phyloP scores from a whole-genome alignment of 2,113 vertebrate genomes.

The Benthochromis sp. region DNA sequence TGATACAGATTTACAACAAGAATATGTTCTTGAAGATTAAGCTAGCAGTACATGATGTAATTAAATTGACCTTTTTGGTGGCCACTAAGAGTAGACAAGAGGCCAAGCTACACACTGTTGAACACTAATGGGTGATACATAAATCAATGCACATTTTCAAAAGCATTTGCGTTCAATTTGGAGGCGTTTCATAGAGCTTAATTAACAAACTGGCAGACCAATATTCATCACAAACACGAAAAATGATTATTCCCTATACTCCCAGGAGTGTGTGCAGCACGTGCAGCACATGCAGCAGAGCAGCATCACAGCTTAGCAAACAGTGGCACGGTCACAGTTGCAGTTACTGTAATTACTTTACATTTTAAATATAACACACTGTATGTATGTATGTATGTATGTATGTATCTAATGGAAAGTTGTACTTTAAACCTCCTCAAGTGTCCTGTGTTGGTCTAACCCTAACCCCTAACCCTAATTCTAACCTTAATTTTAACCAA shows the following conservation, averaged over 20 bases:
- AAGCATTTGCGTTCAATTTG: not conserved
- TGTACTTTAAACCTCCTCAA: not conserved
- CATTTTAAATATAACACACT: not conserved
- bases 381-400: not conserved
- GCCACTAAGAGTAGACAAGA: not conserved
- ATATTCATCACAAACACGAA: not conserved
- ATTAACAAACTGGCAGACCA: not conserved
- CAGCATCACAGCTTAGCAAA: not conserved
- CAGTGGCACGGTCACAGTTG: not conserved
- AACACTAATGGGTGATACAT: not conserved
- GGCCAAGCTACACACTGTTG: not conserved
- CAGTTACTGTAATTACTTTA: not conserved
- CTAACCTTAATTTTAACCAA: not conserved
- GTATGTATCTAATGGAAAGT: not conserved
- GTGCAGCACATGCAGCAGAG: not conserved
- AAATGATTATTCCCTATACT: not conserved
- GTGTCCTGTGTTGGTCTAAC: not conserved
- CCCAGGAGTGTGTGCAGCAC: not conserved
- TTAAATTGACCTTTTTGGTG: not conserved
- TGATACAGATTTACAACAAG: not conserved
- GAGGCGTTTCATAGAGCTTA: not conserved
- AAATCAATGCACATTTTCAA: not conserved
- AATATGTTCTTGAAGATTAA: not conserved
- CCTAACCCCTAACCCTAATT: too few relatives aligned
- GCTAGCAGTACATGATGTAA: not conserved